Evolutionary conservation across 2,888 invertebrate genomes (phyloP), one percentile per base, ranked within the genome.

Genomic region (Serrognathus titanus): DNA sequence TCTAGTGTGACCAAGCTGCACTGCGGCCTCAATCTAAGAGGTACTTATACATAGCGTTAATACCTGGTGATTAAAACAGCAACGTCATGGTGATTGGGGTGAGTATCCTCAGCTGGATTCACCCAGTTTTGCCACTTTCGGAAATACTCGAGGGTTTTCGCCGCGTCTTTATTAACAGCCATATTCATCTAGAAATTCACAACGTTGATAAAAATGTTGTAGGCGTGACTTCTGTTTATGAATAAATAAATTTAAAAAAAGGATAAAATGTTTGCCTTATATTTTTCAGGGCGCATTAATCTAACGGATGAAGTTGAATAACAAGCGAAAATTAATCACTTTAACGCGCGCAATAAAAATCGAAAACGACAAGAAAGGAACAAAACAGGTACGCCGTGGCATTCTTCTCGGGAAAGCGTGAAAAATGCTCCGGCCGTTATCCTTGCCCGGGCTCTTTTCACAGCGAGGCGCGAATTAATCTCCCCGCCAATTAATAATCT

Each of bases 41-140:
- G n/a, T n/a, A n/a, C n/a, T n/a, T n/a, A n/a, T n/a, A n/a, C n/a
- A n/a, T n/a, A n/a, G n/a, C n/a, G n/a, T n/a, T 6, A 16, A 16
- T 71, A 82, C 82, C 79, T 81, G 13, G 83, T 82, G 16, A 84
- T 69, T 20, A 83, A 75, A 56, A 84, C 69, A 12, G 82, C 83
- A 6, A 82, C 78, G 68, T 84, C 84, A 68, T 84, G 84, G 66
- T 83, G 83, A 66, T 82, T 81, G 6, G 83, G 82, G 65, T 83
- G 81, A 11, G 72, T 69, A 62, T 83, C 83, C 57, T 80, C 78
- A 39, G 74, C 74, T 1, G 81, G 81, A 68, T 83, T 83, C 51
- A 82, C 76, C 54, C 66, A 70, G 51, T 77, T 71, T 65, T 84
- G 83, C 82, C 83, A 84, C 53, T 78, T 74, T 67, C 82, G 81